A percentile compares a stretch with the other conserved stretches of the same genome.
Conservation (phyloP, 2,888 invertebrate species). For the Dynastes grantii region DNA sequence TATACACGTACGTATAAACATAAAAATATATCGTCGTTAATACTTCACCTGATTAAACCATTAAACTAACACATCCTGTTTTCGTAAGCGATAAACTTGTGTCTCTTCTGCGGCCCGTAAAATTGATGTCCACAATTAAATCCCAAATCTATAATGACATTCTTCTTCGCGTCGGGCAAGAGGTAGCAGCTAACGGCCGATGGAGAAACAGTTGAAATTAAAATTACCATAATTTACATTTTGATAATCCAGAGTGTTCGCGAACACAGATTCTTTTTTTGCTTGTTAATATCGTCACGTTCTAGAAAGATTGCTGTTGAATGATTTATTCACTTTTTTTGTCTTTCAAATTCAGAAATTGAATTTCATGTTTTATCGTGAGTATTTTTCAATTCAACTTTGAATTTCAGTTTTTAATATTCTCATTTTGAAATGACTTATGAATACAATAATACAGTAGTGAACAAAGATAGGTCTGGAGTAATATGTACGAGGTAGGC, state of each 20-base stretch:
- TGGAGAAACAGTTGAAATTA: background rate
- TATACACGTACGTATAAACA: background rate
- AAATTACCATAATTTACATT: background rate
- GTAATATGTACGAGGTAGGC: no score
- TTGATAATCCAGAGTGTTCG: background rate
- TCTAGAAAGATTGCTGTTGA: background rate
- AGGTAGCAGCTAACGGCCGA: background rate
- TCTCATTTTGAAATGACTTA: no score
- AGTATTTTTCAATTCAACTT: no score
- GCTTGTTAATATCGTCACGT: background rate
- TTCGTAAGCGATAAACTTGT: slow-evolving; percentile 25
- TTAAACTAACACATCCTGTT: slow-evolving; percentile 40
- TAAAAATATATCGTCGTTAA: slow-evolving; percentile 33
- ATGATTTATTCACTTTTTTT: background rate
- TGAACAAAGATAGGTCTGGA: no score
- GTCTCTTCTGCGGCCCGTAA: slow-evolving; percentile 12
- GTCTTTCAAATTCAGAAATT: background rate
- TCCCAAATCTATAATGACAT: slow-evolving; percentile 29
- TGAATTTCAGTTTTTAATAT: no score
- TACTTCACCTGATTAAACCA: slow-evolving; percentile 40
- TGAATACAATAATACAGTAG: no score
- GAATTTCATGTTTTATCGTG: no score
- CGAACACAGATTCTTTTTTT: background rate
- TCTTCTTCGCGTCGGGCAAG: slow-evolving; percentile 14
- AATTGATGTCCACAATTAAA: slow-evolving; percentile 33